Base-by-base conservation (phyloP, 2,113 vertebrate genomes). In the Limanda limanda region DNA sequence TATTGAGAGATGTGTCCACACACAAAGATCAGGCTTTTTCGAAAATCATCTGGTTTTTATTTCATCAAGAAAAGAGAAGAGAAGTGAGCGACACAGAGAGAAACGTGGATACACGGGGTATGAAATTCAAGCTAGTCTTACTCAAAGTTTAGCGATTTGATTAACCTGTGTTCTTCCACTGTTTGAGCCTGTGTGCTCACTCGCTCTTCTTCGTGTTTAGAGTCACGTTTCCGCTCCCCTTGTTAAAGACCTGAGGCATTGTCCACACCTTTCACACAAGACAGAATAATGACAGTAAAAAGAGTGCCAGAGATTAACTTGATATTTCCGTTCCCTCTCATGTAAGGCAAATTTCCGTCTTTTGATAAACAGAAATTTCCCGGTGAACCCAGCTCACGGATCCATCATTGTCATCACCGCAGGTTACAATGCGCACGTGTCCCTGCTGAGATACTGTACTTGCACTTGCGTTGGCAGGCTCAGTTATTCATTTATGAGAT, bases 301-400 rank as follows among this genome's bases (percentile, higher is more conserved):
- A 64, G 72, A 81, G 62, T 77, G 57, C 61, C 85, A 73, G 86
- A 87, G 76, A 89, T 89, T 73, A 83, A 93, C 89, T 72, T 47
- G 62, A 78, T 73, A 79, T 81, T 88, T 89, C 86, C 84, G 45
- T 79, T 86, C 81, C 80, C 5, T 68, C 82, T 82, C 62, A 69
- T 82, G 84, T 89, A 17, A 67, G 70, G 65, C 67, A 87, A 77
- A 85, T 89, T 88, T 90, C 84, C 76, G 23, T 74, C 68, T 90
- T 89, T 80, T 65, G 17, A 71, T 88, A 90, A 93, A 93, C 92
- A 81, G 62, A 74, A 10, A 4, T 82, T 82, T 90, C 90, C 82
- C 81, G 20, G 65, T 37, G 79, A 71, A 31, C 56, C 73, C 4
- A 15, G n/a, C 14, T 60, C 47, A 52, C 18, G 3, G 64, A 78